A percentile compares a stretch with the other conserved stretches of the same genome.
Conservation (phyloP, 2,888 invertebrate genomes). For the Pachycephus smyrnensis region DNA sequence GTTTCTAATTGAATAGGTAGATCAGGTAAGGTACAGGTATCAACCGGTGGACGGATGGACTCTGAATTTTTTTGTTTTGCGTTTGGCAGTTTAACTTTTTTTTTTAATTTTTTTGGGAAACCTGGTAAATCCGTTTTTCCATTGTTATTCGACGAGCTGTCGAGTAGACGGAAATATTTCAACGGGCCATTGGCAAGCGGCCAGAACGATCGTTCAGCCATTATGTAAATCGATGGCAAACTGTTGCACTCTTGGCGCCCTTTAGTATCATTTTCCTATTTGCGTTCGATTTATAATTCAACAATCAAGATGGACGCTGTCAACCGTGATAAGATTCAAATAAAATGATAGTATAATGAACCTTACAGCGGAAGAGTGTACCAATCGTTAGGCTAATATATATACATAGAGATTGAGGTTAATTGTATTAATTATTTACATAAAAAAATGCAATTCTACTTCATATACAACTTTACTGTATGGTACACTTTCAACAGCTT, state of each 20-base stretch:
- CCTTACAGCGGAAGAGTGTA: too few relatives aligned
- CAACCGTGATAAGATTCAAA: background rate
- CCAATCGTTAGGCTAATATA: too few relatives aligned
- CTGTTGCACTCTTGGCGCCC: constrained; percentile 10
- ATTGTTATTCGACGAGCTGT: background rate
- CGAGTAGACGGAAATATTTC: background rate
- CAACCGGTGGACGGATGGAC: background rate
- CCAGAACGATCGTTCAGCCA: constrained; percentile 16
- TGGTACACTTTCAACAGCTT: too few relatives aligned
- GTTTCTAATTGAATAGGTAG: background rate
- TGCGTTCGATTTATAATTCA: background rate
- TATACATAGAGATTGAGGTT: too few relatives aligned
- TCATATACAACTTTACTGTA: too few relatives aligned
- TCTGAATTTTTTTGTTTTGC: constrained; percentile 7
- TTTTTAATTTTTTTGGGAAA: background rate
- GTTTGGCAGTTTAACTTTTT: constrained; percentile 24
- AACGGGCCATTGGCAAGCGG: constrained; percentile 6
- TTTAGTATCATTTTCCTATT: background rate
- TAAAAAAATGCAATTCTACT: too few relatives aligned
- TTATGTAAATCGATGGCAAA: constrained; percentile 20
- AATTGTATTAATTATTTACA: too few relatives aligned
- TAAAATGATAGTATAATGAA: background rate
- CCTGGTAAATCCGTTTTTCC: background rate
- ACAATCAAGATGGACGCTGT: background rate
- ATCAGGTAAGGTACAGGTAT: background rate